Base-by-base conservation (phyloP, 2,113 vertebrate species). In the Anguilla rostrata region DNA sequence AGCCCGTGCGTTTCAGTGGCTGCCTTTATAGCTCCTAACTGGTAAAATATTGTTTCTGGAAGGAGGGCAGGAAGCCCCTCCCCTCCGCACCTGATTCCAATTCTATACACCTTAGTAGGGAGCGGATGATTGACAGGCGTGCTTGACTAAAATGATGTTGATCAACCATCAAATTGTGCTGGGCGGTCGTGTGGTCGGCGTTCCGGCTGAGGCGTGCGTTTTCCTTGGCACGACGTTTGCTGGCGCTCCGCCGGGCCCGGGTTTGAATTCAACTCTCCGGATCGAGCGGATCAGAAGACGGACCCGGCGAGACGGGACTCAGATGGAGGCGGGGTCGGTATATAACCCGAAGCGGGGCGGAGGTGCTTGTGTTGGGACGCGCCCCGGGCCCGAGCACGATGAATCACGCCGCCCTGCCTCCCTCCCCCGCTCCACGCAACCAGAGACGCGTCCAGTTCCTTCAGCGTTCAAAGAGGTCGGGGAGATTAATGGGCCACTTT, bases 401-500 rank as follows among this genome's bases (percentile, higher is more conserved):
- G 40, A 84, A 84, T 75, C 83, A 75, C 39, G 2, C 5, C 16
- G 11, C 22, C 0, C 39, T 26, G 40, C 41, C 60, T 60, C 63
- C 34, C 63, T 34, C 34, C 34, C 34, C 34, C 60, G 41, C 20
- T 43, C 56, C 40, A n/a, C 18, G 43, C 39, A 39, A 83, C 39
- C 56, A 39, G 57, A 16, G 57, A 83, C n/a, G 40, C 40, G 8
- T 75, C 39, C 39, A 66, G 26, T 43, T 39, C 39, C 66, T 84
- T 1, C 39, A 71, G 15, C 4, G 39, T 84, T 66, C 83, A 75
- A 66, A 84, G 18, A 15, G n/a, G n/a, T 20, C 22, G 71, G 12
- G 14, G 60, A 71, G 83, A 84, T 66, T 84, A 84, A 84, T 84
- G 60, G 60, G 60, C 39, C 57, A 60, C 40, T 75, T 40, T 84